Evolutionary conservation across 2,113 vertebrate genomes (phyloP).

Genomic region (Caloenas nicobarica): DNA sequence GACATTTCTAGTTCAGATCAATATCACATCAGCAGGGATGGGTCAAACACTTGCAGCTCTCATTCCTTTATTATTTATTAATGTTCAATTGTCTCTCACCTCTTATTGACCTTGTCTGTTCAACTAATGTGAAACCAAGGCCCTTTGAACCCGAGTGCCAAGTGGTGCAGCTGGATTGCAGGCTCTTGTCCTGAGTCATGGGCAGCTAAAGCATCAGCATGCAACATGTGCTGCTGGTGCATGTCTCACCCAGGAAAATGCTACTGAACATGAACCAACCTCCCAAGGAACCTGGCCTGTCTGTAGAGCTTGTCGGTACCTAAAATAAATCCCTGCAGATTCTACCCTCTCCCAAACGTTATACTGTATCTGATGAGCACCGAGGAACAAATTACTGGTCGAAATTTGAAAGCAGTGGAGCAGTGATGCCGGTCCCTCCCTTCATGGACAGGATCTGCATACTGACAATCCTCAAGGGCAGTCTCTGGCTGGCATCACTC

Average conservation of each 20-base stretch:
- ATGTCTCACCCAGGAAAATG: background rate
- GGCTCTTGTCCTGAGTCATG: background rate
- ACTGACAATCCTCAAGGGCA: background rate
- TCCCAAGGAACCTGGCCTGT: background rate
- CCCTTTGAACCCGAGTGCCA: background rate
- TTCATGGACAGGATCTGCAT: background rate
- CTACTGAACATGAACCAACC: background rate
- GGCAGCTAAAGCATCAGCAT: background rate
- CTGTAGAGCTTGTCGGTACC: background rate
- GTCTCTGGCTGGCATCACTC: background rate
- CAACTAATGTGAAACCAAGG: background rate
- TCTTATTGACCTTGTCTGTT: background rate
- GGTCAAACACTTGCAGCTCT: slow-evolving; percentile 33
- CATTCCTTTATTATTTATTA: slow-evolving; percentile 38
- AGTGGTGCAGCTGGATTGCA: background rate
- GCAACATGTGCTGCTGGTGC: accelerated
- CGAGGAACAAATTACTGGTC: background rate
- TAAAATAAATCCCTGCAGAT: background rate
- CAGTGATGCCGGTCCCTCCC: background rate
- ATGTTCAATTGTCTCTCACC: slow-evolving; percentile 20
- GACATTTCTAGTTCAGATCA: slow-evolving; percentile 25
- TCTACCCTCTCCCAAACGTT: background rate
- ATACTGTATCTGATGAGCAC: background rate
- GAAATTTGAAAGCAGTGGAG: background rate
- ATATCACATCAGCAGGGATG: slow-evolving; percentile 29